A percentile compares a stretch with the other conserved stretches of the same genome.
Conservation (phyloP, 2,113 vertebrate genomes). For the Eublepharis macularius region DNA sequence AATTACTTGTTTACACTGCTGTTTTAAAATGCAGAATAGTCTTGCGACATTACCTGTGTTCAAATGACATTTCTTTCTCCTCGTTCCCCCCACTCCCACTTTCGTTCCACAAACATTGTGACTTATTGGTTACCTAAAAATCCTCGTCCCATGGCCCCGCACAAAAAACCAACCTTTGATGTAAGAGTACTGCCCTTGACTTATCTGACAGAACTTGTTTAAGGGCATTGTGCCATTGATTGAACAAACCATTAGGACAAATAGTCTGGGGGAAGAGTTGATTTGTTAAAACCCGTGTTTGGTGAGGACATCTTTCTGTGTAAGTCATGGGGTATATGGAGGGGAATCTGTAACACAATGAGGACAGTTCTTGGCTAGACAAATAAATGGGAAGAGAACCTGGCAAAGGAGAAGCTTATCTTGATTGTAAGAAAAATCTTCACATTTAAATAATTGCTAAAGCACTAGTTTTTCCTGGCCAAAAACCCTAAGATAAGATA, state of each 20-base stretch:
- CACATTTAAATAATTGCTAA: neutral
- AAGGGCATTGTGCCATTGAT: constrained; percentile 51
- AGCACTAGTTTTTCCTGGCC: neutral
- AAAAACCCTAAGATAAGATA: neutral
- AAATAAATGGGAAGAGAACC: neutral
- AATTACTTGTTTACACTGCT: neutral
- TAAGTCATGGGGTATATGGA: neutral
- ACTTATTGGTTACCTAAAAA: neutral
- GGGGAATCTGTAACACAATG: neutral
- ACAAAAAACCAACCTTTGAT: constrained; percentile 13
- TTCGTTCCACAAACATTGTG: neutral
- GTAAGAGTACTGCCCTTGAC: constrained; percentile 39
- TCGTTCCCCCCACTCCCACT: neutral
- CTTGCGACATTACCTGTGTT: constrained; percentile 19
- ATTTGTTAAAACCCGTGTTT: constrained; percentile 18
- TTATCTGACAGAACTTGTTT: constrained; percentile 11
- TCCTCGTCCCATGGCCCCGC: neutral
- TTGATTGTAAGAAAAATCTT: neutral
- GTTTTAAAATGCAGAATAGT: neutral
- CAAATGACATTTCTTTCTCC: constrained; percentile 35
- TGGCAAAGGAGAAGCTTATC: neutral
- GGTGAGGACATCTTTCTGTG: constrained; percentile 31
- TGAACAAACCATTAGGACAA: constrained; percentile 47
- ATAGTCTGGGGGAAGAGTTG: constrained; percentile 3
- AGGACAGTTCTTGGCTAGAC: neutral